These are phyloP conservation scores for Tarsius wallacei DNA, from an alignment of 2,797 vertebrate species.

Conservation along the genomic window DNA sequence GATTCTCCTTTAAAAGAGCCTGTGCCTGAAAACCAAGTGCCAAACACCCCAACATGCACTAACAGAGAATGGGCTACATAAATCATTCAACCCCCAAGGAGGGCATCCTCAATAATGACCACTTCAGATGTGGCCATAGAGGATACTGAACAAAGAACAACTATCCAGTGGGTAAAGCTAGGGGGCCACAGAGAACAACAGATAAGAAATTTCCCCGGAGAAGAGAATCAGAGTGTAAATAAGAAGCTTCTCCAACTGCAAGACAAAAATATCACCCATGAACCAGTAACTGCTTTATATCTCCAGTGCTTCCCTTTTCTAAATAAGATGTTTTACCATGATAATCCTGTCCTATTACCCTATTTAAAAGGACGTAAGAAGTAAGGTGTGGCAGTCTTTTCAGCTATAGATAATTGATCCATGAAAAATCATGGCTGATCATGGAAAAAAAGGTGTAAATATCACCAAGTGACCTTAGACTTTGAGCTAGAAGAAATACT, in stretches of 20 bases:
- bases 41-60: neutral
- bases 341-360: neutral
- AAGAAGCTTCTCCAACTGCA: neutral
- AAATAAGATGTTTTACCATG: neutral
- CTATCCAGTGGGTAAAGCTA: neutral
- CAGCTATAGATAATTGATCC: neutral
- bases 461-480: neutral
- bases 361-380: neutral
- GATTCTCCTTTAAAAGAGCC: neutral
- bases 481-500: neutral
- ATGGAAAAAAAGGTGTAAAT: neutral
- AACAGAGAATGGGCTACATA: neutral
- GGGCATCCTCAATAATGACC: neutral
- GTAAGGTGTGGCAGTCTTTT: neutral
- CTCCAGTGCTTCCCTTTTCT: neutral
- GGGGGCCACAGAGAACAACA: rapidly evolving
- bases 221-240: neutral
- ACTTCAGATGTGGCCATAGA: neutral
- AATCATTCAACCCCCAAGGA: neutral
- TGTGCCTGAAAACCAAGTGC: neutral
- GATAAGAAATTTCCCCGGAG: neutral
- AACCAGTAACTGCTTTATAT: neutral
- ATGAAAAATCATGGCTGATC: neutral
- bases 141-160: neutral
- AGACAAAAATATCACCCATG: neutral